Base-by-base conservation (phyloP, 92 coral and sea anemone species). In the Porites divaricata region DNA sequence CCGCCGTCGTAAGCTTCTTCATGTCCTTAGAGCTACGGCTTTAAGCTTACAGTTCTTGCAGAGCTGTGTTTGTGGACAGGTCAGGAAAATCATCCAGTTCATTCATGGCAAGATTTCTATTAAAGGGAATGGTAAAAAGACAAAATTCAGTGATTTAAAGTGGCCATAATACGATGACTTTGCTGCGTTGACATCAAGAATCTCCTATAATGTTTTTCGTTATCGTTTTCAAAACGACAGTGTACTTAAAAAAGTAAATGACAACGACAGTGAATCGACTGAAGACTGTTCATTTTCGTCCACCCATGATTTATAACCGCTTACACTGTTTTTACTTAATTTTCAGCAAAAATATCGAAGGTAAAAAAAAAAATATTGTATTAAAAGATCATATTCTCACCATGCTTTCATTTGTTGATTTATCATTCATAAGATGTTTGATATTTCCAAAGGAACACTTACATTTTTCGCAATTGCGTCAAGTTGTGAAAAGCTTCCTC, bases 51-150 rank as follows among this genome's bases (percentile, higher is more conserved):
- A 96, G 92, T 77, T 94, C 93, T 49, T 70, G 67, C 52, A 96
- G 83, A 9, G 81, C 86, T 24, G 84, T 71, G 83, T 92, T 92
- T 59, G 78, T 83, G 11, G 99, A 96, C 50, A 96, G 74, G 86
- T 94, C 99, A 9, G 99, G 99, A 50, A 96, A 90, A 23, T 86
- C 95, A 57, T 84, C 70, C 25, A 96, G 88, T 15, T 90, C 62
- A 64, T 96, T 96, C 74, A 90, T 75, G 57, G 95, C 93, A 28
- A 96, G 82, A 69, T 92, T 87, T 56, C 99, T 96, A 80, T 57
- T 78, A 70, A 59, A 41, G 75, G 59, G 5, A 9, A 75, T 9
- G 21, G 45, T 35, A 13, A 24, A 15, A 75, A 45, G 12, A 16
- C 9, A 75, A 24, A 75, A 9, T 9, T 10, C 59, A 15, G 12